Evolutionary conservation across 2,888 invertebrate species (phyloP).

Genomic region (Phyto melanocephala): DNA sequence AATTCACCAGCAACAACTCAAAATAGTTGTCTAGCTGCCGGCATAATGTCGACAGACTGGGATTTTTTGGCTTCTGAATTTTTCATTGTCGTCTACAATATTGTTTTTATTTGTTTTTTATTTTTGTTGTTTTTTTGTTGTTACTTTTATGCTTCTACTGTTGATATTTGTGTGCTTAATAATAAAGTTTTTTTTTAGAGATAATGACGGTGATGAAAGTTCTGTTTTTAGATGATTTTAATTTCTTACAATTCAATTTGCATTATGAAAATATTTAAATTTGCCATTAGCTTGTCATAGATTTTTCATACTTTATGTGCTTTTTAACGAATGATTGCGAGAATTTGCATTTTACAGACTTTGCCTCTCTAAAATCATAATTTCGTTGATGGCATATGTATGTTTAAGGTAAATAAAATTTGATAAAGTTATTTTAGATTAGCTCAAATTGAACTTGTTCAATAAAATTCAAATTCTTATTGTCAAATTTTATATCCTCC

Average conservation of each 20-base stretch:
- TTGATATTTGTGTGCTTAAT: not conserved
- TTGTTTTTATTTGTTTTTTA: constrained; percentile 27
- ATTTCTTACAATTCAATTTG: constrained; percentile 11
- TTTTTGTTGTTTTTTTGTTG: not conserved
- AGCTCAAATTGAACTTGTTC: no score
- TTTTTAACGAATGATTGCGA: no score
- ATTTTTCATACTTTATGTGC: no score
- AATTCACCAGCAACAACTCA: constrained; percentile 1
- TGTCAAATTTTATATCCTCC: no score
- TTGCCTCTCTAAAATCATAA: no score
- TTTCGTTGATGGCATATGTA: no score
- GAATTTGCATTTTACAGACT: no score
- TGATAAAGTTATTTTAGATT: no score
- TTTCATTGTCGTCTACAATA: constrained; percentile 58
- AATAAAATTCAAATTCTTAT: no score
- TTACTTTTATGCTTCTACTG: not conserved
- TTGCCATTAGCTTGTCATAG: no score
- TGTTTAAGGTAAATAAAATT: no score
- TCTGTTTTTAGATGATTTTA: not conserved
- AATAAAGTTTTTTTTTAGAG: not conserved
- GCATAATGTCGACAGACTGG: constrained; percentile 49
- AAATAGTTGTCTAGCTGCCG: constrained; percentile 49
- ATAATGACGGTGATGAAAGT: not conserved
- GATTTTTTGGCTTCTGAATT: constrained; percentile 55
- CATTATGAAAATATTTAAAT: not conserved